Conservation (phyloP, 2,888 invertebrate genomes). For the Synergus japonicus region DNA sequence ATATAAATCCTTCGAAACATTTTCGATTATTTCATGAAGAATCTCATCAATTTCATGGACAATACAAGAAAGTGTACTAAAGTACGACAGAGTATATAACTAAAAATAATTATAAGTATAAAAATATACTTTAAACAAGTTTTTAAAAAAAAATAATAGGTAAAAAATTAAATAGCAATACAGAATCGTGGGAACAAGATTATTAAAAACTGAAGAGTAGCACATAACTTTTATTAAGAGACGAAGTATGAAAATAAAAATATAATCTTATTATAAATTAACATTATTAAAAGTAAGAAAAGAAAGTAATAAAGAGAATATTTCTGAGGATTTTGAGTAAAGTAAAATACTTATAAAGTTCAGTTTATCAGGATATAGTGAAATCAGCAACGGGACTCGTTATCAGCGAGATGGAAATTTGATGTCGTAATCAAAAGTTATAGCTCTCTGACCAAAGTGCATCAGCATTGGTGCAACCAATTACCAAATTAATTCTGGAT, state of each 20-base stretch:
- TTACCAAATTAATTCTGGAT: conserved; percentile 12
- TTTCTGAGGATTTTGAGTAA: background rate
- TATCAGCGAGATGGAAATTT: conserved; percentile 36
- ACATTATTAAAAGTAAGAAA: background rate
- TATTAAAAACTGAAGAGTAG: background rate
- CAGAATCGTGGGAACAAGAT: background rate
- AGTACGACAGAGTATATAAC: background rate
- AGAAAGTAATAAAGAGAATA: background rate
- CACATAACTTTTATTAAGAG: too few species aligned
- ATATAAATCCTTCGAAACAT: background rate
- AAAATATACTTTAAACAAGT: too few species aligned
- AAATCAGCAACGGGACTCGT: conserved; percentile 9
- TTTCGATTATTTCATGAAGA: background rate
- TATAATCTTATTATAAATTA: background rate
- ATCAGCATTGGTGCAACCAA: conserved; percentile 12
- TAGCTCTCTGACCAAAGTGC: conserved; percentile 21
- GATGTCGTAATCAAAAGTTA: conserved; percentile 36
- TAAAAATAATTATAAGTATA: background rate
- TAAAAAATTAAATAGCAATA: background rate
- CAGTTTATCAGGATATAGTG: conserved; percentile 24
- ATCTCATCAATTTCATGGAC: background rate
- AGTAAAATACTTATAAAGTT: background rate
- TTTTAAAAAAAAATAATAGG: background rate
- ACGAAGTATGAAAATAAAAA: background rate
- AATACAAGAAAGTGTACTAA: background rate